Base-by-base conservation (phyloP, 2,797 vertebrate genomes). In the Alcedo quadribrachys region DNA sequence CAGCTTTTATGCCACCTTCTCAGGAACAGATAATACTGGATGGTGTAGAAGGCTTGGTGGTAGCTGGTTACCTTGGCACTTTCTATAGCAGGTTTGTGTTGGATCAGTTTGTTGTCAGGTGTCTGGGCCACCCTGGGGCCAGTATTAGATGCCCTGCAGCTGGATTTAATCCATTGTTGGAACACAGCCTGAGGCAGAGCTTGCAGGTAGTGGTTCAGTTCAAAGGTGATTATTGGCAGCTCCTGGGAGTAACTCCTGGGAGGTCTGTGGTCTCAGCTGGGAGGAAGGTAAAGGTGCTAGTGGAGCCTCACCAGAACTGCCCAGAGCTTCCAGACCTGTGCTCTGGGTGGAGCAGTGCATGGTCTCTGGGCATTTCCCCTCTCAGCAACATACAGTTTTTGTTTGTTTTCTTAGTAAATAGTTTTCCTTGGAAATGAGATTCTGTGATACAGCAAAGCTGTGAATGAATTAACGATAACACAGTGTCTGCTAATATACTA, bases 1-100 rank as follows among this genome's bases (percentile, higher is more conserved):
- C 53, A 79, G 85, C 54, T 87, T 92, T 83, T 77, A 37, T 46
- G 27, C 66, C 82, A 87, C 46, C 35, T 90, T 77, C 57, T 85
- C 32, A 60, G 57, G 57, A 58, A 3, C 25, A 53, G 54, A 8
- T 32, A 32, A 10, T 28, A 15, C 16, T 3, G 21, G 62, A 28
- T 57, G 11, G 3, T 57, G 60, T 63, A 43, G 87, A 43, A 67
- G 51, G 16, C 53, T n/a, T 66, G 28, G 9, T 2, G 2, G 61
- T 45, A 37, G 57, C 65, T 1, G 4, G 15, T 55, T 58, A 58
- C 12, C 24, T 42, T 30, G 17, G 28, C 15, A 19, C 19, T 11
- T 90, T 71, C 12, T 66, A 4, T 12, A 17, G 78, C 40, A 43
- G 63, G 32, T 50, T 73, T 1, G 0, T 15, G 51, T 61, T 27